Percentiles rank a stretch among this genome's conserved stretches.
These are phyloP conservation scores for Euura lappo DNA, from an alignment of 1,140 invertebrate species.

Conservation along the genomic window DNA sequence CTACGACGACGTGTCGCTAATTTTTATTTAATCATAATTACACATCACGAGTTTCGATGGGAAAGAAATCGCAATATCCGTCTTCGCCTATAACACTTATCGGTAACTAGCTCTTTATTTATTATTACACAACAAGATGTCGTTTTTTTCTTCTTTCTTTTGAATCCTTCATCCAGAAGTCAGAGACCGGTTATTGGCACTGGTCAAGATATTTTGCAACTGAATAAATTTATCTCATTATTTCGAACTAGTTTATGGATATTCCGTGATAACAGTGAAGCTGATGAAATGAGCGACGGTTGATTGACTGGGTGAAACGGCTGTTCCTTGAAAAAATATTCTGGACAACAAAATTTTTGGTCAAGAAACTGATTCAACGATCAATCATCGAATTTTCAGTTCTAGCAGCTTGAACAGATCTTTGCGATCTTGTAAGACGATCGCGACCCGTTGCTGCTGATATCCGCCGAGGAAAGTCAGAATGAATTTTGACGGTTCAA, in stretches of 20 bases:
- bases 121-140: neutral
- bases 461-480: neutral
- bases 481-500: neutral
- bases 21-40: no score
- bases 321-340: no score
- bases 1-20: neutral
- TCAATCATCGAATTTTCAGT: no score
- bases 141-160: neutral
- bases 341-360: no score
- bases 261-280: no score
- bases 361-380: no score
- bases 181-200: neutral
- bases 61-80: neutral
- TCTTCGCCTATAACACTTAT: no score
- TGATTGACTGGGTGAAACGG: no score
- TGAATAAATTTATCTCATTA: neutral
- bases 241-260: no score
- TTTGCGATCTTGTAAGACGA: no score
- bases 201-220: neutral
- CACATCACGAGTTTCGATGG: neutral
- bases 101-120: neutral
- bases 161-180: neutral
- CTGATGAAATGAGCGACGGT: no score
- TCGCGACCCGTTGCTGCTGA: neutral
- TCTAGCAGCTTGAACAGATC: no score